phyloP scores from a whole-genome alignment of 2,113 vertebrate species.

The Myrmecobius fasciatus region DNA sequence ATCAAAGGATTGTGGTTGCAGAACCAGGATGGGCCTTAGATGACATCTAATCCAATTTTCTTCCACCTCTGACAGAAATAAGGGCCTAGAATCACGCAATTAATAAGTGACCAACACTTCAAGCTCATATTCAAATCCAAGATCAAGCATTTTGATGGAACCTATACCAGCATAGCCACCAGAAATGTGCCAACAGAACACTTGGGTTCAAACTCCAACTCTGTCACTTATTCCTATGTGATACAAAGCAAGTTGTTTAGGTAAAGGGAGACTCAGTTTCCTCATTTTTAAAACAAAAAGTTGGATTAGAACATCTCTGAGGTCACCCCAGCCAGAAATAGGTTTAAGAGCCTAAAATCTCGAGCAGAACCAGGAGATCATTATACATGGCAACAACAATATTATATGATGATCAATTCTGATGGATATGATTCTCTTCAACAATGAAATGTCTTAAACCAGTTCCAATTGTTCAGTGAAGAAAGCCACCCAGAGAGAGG shows the following conservation, averaged over 20 bases:
- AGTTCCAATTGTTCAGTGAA: too few relatives aligned
- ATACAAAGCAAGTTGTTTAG: background rate
- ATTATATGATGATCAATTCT: too few relatives aligned
- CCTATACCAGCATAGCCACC: background rate
- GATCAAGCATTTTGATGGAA: too few relatives aligned
- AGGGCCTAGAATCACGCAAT: too few relatives aligned
- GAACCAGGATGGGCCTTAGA: slow-evolving; percentile 16
- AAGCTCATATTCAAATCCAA: too few relatives aligned
- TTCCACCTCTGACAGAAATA: background rate
- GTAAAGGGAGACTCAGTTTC: background rate
- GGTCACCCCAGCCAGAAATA: background rate
- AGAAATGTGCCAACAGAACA: background rate
- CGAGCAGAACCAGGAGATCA: too few relatives aligned
- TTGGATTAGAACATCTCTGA: background rate
- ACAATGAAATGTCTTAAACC: too few relatives aligned
- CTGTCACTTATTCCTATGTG: background rate
- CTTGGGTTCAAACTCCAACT: background rate
- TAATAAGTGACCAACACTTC: too few relatives aligned
- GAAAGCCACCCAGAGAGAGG: too few relatives aligned
- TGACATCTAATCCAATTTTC: background rate
- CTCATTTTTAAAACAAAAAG: background rate
- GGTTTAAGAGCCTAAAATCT: background rate
- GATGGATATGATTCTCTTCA: too few relatives aligned
- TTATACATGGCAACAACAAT: too few relatives aligned
- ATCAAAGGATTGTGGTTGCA: background rate